A percentile compares a stretch with the other conserved stretches of the same genome.
phyloP scores from a whole-genome alignment of 2,113 vertebrate species.

The Dicrurus megarhynchus region DNA sequence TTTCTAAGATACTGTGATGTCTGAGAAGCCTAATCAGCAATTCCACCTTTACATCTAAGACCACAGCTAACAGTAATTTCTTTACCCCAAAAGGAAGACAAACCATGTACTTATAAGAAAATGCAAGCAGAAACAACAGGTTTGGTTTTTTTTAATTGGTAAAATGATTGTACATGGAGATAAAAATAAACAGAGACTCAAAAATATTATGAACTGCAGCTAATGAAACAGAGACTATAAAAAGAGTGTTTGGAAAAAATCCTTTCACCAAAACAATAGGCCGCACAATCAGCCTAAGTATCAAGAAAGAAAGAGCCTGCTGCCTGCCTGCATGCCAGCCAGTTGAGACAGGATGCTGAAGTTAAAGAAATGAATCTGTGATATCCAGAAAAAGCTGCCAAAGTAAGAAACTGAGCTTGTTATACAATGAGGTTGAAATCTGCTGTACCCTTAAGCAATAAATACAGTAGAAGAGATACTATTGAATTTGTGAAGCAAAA shows the following conservation, averaged over 20 bases:
- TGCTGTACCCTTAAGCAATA: background rate
- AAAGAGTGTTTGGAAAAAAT: constrained; percentile 34
- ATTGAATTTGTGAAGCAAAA: background rate
- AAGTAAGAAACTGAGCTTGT: background rate
- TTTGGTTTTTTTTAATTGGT: background rate
- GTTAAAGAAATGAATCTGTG: background rate
- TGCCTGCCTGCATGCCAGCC: background rate
- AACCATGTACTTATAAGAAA: background rate
- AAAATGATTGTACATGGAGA: background rate
- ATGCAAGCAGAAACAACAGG: constrained; percentile 4
- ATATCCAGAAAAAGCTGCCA: background rate
- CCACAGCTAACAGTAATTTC: background rate
- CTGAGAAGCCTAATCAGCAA: background rate
- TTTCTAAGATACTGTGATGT: background rate
- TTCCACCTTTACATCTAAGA: background rate
- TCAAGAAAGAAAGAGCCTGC: constrained; percentile 38
- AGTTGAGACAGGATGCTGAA: background rate
- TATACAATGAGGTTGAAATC: background rate
- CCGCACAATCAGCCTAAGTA: background rate
- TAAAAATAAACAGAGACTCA: constrained; percentile 1
- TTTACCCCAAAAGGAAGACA: constrained; percentile 4
- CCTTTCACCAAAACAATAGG: constrained; percentile 14
- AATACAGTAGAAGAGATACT: background rate
- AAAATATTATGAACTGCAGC: constrained; percentile 1
- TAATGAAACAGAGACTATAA: constrained; percentile 5